Evolutionary conservation across 2,797 vertebrate species (phyloP).

Genomic region (Eurystomus glaucurus): DNA sequence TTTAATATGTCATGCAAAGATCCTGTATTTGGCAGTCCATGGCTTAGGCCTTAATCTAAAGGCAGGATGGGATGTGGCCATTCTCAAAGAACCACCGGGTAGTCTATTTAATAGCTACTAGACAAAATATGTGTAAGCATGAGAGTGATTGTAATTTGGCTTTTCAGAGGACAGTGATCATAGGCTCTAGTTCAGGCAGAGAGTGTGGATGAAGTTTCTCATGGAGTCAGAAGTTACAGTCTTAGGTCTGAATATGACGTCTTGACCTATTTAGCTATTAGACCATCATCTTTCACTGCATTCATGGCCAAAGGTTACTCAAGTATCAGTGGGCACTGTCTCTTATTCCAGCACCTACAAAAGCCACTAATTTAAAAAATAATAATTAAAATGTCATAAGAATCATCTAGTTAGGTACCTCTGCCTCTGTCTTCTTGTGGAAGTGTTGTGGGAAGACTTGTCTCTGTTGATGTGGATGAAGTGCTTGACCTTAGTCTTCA

Average conservation of each 20-base stretch:
- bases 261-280: background rate
- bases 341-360: background rate
- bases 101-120: conserved; percentile 33
- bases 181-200: background rate
- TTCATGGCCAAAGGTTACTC: background rate
- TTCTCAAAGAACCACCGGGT: background rate
- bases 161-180: background rate
- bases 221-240: conserved; percentile 4
- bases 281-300: background rate
- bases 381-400: background rate
- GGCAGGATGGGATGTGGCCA: background rate
- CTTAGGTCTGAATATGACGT: background rate
- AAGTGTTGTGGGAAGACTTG: background rate
- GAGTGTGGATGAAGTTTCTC: background rate
- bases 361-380: background rate
- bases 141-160: conserved; percentile 28
- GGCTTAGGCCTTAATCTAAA: background rate
- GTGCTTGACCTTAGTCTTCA: background rate
- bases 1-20: background rate
- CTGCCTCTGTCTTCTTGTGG: background rate
- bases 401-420: background rate
- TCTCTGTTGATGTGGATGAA: background rate
- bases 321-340: background rate
- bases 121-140: conserved; percentile 3
- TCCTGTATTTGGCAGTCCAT: background rate